Conservation (phyloP, 2,797 vertebrate species). For the Balearica regulorum region DNA sequence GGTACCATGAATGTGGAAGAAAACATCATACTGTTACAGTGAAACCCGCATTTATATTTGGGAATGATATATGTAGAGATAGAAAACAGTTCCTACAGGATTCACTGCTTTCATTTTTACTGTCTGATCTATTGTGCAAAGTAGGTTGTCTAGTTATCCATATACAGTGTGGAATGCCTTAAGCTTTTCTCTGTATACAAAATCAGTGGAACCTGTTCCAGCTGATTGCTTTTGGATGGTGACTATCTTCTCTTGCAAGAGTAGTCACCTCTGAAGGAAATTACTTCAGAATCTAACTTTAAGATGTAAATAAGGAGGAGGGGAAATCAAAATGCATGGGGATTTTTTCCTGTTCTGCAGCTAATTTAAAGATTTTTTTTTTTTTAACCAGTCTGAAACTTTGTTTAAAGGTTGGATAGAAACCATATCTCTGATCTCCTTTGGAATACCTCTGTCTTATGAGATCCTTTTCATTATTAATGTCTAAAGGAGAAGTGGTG, state of each 20-base stretch:
- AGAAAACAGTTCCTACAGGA: background rate
- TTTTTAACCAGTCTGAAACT: background rate
- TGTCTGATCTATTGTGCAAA: background rate
- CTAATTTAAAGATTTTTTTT: background rate
- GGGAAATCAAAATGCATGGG: background rate
- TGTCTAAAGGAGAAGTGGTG: background rate
- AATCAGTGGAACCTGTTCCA: background rate
- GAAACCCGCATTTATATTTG: background rate
- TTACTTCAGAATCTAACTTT: background rate
- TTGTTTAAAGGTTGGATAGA: background rate
- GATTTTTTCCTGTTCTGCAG: background rate
- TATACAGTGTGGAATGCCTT: background rate
- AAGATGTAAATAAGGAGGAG: background rate
- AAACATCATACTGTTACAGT: background rate
- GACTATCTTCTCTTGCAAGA: background rate
- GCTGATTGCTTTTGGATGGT: background rate
- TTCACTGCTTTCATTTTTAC: background rate
- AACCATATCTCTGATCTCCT: background rate
- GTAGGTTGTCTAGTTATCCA: background rate
- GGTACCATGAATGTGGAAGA: background rate
- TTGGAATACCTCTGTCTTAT: background rate
- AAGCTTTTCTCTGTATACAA: background rate
- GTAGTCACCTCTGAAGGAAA: background rate
- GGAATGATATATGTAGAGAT: background rate
- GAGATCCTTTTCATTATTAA: background rate